These are phyloP conservation scores for Galerucella pusilla DNA, from an alignment of 2,888 invertebrate genomes.

Conservation along the genomic window DNA sequence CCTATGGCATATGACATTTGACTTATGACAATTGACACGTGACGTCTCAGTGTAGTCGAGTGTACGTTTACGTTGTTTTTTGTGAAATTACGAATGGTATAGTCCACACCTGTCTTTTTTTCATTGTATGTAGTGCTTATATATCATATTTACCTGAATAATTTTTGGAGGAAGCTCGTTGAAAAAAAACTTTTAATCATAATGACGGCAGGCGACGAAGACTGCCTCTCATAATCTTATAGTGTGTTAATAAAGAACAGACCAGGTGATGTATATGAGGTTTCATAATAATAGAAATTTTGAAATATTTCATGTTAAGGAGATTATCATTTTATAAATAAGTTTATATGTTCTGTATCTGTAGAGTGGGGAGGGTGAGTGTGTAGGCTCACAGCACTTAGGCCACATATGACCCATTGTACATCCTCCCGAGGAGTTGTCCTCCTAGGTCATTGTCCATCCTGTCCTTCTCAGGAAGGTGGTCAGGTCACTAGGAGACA, in stretches of 20 bases:
- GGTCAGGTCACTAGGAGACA: too few species aligned
- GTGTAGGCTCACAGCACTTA: too few species aligned
- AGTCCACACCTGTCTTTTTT: conserved; percentile 14
- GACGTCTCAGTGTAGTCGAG: too few species aligned
- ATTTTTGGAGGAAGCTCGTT: conserved; percentile 34
- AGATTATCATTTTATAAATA: conserved; percentile 7
- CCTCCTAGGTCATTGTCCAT: too few species aligned
- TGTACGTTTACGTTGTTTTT: too few species aligned
- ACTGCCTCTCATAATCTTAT: conserved; percentile 15
- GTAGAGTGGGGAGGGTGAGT: too few species aligned
- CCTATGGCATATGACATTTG: too few species aligned
- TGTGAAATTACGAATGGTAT: background rate
- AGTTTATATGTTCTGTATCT: too few species aligned
- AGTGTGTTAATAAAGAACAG: conserved; percentile 17
- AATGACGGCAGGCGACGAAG: conserved; percentile 17
- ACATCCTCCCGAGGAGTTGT: too few species aligned
- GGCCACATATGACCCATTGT: too few species aligned
- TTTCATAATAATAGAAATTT: conserved; percentile 10
- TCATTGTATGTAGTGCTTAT: conserved; percentile 24
- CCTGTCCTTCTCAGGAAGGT: too few species aligned
- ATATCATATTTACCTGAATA: conserved; percentile 40
- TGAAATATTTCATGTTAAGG: conserved; percentile 18
- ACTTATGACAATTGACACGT: too few species aligned
- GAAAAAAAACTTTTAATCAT: conserved; percentile 38
- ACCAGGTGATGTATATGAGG: conserved; percentile 27